Evolutionary conservation across 1,140 invertebrate genomes (phyloP).

Genomic region (Onthophagus taurus): DNA sequence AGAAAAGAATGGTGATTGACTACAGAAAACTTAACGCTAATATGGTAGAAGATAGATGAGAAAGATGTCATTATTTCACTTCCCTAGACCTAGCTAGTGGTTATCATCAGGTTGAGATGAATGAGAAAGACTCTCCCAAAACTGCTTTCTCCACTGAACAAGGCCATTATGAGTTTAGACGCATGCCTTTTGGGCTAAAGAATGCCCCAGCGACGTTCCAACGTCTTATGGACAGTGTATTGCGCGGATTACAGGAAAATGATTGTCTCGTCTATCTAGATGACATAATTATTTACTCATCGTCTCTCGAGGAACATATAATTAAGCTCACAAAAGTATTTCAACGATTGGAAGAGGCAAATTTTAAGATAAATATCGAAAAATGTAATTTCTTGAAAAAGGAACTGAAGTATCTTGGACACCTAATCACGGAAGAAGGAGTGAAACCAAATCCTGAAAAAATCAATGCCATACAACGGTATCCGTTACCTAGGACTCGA

Average conservation of each 20-base stretch:
- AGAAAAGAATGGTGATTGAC: no score
- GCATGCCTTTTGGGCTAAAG: constrained; percentile 30
- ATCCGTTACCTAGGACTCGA: constrained; percentile 30
- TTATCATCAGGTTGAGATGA: constrained; percentile 39
- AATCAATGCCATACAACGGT: constrained; percentile 31
- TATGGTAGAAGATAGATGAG: constrained; percentile 41
- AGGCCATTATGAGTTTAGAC: constrained; percentile 31
- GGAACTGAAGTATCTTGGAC: constrained; percentile 36
- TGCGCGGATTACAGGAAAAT: constrained; percentile 17
- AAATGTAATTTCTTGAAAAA: constrained; percentile 28
- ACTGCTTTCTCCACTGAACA: constrained; percentile 38
- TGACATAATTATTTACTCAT: constrained; percentile 5
- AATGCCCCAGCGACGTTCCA: constrained; percentile 36
- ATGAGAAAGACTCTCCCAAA: constrained; percentile 30
- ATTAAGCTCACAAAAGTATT: constrained; percentile 4
- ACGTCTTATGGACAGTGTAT: constrained; percentile 35
- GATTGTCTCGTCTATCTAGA: constrained; percentile 5
- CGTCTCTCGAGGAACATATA: constrained; percentile 1
- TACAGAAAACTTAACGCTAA: no score
- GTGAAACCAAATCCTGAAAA: constrained; percentile 36
- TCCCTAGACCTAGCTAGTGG: constrained; percentile 39
- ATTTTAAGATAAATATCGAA: constrained; percentile 18
- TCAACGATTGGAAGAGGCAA: background rate
- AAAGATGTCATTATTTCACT: constrained; percentile 37
- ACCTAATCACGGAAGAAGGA: constrained; percentile 33